phyloP scores from a whole-genome alignment of 2,888 invertebrate genomes.

The Apoda limacodes region DNA sequence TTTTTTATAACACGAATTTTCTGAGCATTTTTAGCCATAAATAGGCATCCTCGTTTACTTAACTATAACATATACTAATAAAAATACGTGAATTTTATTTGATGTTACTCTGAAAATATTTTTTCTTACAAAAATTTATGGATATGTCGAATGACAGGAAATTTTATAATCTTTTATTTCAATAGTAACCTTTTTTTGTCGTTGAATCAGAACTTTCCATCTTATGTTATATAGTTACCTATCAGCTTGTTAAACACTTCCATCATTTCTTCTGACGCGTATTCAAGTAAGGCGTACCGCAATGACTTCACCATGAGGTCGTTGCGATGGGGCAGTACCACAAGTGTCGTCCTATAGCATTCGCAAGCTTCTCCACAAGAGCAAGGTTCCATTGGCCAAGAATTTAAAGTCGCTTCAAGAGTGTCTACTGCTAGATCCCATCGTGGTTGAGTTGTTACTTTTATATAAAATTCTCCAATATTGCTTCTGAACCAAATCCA shows the following conservation, averaged over 20 bases:
- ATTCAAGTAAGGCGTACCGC: constrained; percentile 44
- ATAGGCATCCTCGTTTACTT: no score
- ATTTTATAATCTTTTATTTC: no score
- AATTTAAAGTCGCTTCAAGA: constrained; percentile 35
- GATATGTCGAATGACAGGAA: no score
- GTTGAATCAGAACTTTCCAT: no score
- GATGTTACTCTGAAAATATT: no score
- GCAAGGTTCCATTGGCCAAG: constrained; percentile 52
- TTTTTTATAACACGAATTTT: no score
- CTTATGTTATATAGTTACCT: no score
- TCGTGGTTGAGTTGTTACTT: constrained; percentile 47
- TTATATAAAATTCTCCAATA: constrained; percentile 51
- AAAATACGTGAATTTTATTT: no score
- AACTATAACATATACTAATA: no score
- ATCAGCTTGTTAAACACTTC: constrained; percentile 45
- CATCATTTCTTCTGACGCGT: constrained; percentile 49
- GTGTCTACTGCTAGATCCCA: constrained; percentile 52
- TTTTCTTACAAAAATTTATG: no score
- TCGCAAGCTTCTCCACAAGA: constrained; percentile 54
- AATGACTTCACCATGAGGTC: constrained; percentile 50
- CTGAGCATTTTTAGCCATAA: no score
- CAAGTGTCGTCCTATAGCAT: constrained; percentile 45
- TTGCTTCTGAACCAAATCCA: constrained; percentile 58
- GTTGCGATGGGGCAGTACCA: constrained; percentile 52
- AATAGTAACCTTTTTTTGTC: no score